phyloP scores from a whole-genome alignment of 2,888 invertebrate species.

The Neuroscelio doddi region DNA sequence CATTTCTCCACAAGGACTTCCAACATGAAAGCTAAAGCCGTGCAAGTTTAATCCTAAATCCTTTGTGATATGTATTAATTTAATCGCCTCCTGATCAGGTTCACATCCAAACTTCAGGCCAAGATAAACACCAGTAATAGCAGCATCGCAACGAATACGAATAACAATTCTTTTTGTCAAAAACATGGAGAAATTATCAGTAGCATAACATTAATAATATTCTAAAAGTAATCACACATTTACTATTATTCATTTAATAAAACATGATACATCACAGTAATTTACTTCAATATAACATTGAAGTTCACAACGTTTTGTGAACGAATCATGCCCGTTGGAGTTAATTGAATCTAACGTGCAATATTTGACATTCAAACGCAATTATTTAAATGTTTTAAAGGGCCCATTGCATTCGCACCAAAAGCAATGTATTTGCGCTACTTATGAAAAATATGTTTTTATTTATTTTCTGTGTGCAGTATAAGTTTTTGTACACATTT shows the following conservation, averaged over 20 bases:
- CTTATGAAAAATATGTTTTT: too few species aligned
- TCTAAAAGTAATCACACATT: conserved; percentile 3
- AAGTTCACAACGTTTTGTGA: too few species aligned
- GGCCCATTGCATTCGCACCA: too few species aligned
- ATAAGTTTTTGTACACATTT: too few species aligned
- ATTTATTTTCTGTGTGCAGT: too few species aligned
- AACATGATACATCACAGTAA: too few species aligned
- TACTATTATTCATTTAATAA: neutral
- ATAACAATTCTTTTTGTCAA: conserved; percentile 55
- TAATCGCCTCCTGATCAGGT: conserved; percentile 54
- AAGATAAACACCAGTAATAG: conserved; percentile 39
- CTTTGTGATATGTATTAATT: conserved; percentile 56
- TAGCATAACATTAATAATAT: neutral
- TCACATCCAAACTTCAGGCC: conserved; percentile 67
- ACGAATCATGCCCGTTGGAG: too few species aligned
- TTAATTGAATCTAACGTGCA: too few species aligned
- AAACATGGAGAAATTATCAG: conserved; percentile 5
- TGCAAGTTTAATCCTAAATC: conserved; percentile 59
- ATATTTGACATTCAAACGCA: too few species aligned
- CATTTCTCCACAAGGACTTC: conserved; percentile 69
- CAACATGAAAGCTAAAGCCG: conserved; percentile 68
- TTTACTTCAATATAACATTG: too few species aligned
- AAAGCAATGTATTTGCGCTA: too few species aligned
- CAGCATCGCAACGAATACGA: conserved; percentile 61
- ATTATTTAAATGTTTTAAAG: too few species aligned